Evolutionary conservation across 2,797 vertebrate species (phyloP).

Genomic region (Perodicticus potto): DNA sequence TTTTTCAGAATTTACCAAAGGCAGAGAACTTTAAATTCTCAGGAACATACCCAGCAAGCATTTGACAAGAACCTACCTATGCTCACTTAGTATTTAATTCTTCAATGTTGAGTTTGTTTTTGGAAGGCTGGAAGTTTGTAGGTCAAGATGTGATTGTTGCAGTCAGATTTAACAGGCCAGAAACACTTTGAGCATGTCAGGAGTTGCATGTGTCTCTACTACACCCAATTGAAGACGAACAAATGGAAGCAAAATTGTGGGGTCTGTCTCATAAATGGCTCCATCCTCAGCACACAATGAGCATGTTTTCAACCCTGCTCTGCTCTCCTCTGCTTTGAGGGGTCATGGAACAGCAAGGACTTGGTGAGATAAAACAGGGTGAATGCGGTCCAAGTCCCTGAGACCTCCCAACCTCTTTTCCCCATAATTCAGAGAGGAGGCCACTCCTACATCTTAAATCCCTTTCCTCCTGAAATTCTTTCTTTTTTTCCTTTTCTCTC

Average conservation of each 20-base stretch:
- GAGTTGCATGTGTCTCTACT: accelerated
- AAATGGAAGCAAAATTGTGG: accelerated
- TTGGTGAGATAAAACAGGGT: background rate
- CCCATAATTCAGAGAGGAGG: background rate
- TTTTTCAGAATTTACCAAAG: background rate
- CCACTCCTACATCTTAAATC: background rate
- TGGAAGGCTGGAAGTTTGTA: background rate
- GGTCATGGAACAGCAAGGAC: background rate
- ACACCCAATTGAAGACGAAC: accelerated
- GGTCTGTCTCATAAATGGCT: background rate
- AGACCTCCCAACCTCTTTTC: background rate
- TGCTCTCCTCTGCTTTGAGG: accelerated
- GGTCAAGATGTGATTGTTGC: background rate
- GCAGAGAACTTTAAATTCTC: constrained; percentile 1
- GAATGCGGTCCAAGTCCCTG: accelerated
- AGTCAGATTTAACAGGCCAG: background rate
- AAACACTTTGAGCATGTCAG: background rate
- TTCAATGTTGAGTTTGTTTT: background rate
- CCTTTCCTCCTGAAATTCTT: too few relatives aligned
- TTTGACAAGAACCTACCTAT: background rate
- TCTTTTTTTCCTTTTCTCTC: background rate
- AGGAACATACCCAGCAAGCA: background rate
- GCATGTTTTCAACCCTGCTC: background rate
- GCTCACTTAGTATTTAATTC: background rate
- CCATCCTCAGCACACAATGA: accelerated